Evolutionary conservation across 1,140 invertebrate species (phyloP).

Genomic region (Drosophila baimaii): DNA sequence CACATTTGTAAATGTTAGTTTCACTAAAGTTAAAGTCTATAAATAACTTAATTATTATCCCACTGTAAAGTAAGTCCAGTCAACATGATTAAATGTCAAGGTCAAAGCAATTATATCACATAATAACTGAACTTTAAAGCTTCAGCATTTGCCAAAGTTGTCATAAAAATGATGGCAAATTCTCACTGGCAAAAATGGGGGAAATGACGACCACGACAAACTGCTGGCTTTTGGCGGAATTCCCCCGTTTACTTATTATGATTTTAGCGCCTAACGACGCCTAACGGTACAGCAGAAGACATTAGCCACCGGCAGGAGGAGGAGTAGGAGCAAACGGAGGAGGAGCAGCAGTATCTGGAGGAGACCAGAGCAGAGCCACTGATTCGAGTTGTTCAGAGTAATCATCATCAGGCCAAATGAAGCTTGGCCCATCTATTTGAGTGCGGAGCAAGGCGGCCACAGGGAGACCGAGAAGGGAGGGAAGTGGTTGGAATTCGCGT

Average conservation of each 20-base stretch:
- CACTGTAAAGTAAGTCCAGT: not conserved
- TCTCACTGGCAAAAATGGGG: too few species aligned
- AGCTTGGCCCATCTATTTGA: slow-evolving; percentile 37
- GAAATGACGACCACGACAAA: slow-evolving; percentile 18
- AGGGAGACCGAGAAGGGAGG: not conserved
- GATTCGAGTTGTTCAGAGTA: slow-evolving; percentile 14
- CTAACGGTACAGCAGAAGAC: slow-evolving; percentile 60
- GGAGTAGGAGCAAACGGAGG: not conserved
- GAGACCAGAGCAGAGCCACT: not conserved
- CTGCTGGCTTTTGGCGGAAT: slow-evolving; percentile 31
- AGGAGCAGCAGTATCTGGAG: slow-evolving; percentile 10
- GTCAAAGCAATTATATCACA: not conserved
- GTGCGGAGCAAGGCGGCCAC: slow-evolving; percentile 49
- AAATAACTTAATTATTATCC: not conserved
- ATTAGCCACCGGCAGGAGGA: slow-evolving; percentile 48
- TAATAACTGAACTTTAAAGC: not conserved
- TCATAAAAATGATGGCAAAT: not conserved
- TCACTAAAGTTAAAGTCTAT: too few species aligned
- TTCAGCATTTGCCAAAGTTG: not conserved
- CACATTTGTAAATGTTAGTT: too few species aligned
- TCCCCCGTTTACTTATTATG: slow-evolving; percentile 51
- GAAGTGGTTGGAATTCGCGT: slow-evolving; percentile 31
- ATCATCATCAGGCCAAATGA: slow-evolving; percentile 74
- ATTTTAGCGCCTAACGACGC: slow-evolving; percentile 71
- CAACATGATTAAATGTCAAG: too few species aligned